phyloP scores from a whole-genome alignment of 1,140 invertebrate species.

The Lepidurus packardi region DNA sequence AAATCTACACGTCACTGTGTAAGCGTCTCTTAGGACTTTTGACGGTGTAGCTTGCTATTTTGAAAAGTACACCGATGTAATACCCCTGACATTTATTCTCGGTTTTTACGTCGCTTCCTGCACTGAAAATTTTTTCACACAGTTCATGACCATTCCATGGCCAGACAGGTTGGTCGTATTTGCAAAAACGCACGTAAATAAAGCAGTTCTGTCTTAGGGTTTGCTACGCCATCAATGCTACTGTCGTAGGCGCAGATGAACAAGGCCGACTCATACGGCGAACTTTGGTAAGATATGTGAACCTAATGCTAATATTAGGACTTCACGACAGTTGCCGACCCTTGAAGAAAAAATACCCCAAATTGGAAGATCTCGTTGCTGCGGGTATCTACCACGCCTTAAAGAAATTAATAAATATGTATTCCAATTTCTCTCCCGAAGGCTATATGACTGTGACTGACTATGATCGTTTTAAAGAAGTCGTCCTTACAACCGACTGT shows the following conservation, averaged over 20 bases:
- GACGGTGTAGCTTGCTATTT: slow-evolving; percentile 70
- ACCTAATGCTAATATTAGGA: slow-evolving; percentile 58
- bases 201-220: background rate
- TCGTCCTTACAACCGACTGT: background rate
- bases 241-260: slow-evolving; percentile 56
- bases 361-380: slow-evolving; percentile 65
- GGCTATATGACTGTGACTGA: slow-evolving; percentile 23
- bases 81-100: slow-evolving; percentile 79
- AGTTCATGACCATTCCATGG: slow-evolving; percentile 71
- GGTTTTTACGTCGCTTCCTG: slow-evolving; percentile 90
- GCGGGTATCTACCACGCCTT: slow-evolving; percentile 50
- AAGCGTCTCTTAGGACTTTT: slow-evolving; percentile 52
- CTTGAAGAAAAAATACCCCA: slow-evolving; percentile 68
- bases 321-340: slow-evolving; percentile 63
- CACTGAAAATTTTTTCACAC: slow-evolving; percentile 87
- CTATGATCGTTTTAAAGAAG: slow-evolving; percentile 1
- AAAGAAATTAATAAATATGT: background rate
- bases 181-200: background rate
- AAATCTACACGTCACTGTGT: background rate
- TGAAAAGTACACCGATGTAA: slow-evolving; percentile 67
- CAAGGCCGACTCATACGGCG: slow-evolving; percentile 56
- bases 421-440: slow-evolving; percentile 11
- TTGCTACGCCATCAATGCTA: slow-evolving; percentile 53
- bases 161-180: slow-evolving; percentile 55
- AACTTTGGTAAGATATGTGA: slow-evolving; percentile 60